Base-by-base conservation (phyloP, 2,888 invertebrate genomes). In the Pherbina coryleti region DNA sequence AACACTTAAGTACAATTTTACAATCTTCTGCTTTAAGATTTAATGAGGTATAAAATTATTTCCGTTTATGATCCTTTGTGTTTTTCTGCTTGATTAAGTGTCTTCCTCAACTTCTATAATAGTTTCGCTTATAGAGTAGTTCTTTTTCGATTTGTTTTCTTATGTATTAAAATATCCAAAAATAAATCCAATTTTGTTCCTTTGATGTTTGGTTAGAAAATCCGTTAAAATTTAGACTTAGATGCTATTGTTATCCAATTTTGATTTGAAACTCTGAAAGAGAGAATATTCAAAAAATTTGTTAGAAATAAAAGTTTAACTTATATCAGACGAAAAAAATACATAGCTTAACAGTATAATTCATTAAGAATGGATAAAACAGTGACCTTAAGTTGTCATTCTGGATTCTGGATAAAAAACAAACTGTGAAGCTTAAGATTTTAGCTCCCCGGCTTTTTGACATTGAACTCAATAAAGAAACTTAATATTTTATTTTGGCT, bases 1-100 rank as follows among this genome's bases (percentile, higher is more conserved):
- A 88, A 88, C 88, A 88, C 89, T 88, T 89, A 88, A 88, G 89
- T 89, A 89, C 89, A 86, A 87, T 88, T 85, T 44, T 88, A 87
- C 87, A 87, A 81, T 79, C 84, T 86, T 88, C 82, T 84, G 82
- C 81, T 82, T 84, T 87, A 87, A 86, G 79, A 80, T 80, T 84
- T 85, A 84, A 84, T 88, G 88, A 88, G 88, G 89, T 88, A 88
- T 88, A 87, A 88, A 88, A 88, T 89, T 84, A 88, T 87, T 88
- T 87, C 84, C 85, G 84, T 84, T 84, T 85, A 83, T 86, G 85
- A 85, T 87, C 85, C 86, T 86, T 84, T 81, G 81, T 74, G 69
- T 76, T 25, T 75, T 80, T 75, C 76, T 66, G 31, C 69, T 80
- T 80, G 67, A 53, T 66, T 75, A 64, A 51, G 74, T 74, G 74